Conservation (phyloP, 2,797 vertebrate genomes). For the Apogon talboti region DNA sequence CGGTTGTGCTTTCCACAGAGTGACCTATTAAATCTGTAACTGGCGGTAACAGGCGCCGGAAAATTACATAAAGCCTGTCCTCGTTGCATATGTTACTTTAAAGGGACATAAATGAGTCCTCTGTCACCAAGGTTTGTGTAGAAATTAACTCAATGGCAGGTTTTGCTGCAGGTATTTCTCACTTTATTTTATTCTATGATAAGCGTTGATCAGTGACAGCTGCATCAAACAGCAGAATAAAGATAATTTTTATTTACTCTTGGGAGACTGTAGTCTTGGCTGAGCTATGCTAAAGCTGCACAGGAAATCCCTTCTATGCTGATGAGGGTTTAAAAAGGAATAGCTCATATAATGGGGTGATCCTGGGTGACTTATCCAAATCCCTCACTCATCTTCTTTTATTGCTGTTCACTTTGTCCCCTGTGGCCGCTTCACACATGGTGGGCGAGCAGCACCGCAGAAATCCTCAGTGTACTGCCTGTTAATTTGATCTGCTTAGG, state of each 20-base stretch:
- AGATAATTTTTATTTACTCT: slow-evolving; percentile 29
- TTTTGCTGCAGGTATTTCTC: slow-evolving; percentile 33
- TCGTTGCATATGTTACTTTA: slow-evolving; percentile 10
- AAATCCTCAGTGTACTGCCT: slow-evolving; percentile 54
- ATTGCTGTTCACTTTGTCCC: slow-evolving; percentile 77
- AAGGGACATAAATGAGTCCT: slow-evolving; percentile 18
- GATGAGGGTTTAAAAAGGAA: slow-evolving; percentile 78
- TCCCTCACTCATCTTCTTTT: slow-evolving; percentile 79
- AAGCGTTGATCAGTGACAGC: slow-evolving; percentile 47
- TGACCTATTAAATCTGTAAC: slow-evolving; percentile 12
- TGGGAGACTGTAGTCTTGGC: slow-evolving; percentile 53
- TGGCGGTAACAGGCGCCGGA: slow-evolving; percentile 1
- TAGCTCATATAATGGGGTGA: slow-evolving; percentile 78
- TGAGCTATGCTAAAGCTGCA: slow-evolving; percentile 54
- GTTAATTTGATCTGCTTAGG: slow-evolving; percentile 64
- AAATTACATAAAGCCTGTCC: neutral
- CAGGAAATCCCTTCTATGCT: slow-evolving; percentile 75
- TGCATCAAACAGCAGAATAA: slow-evolving; percentile 35
- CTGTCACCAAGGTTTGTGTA: slow-evolving; percentile 6
- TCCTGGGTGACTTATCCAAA: slow-evolving; percentile 79
- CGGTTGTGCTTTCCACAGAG: neutral
- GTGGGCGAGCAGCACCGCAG: slow-evolving; percentile 47
- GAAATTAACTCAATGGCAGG: slow-evolving; percentile 22
- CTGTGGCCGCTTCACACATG: slow-evolving; percentile 53
- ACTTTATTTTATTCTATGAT: slow-evolving; percentile 49